A percentile compares a stretch with the other conserved stretches of the same genome.
Evolutionary conservation across 2,888 invertebrate genomes (phyloP).

Genomic region (Paralinhomoeus sp.): DNA sequence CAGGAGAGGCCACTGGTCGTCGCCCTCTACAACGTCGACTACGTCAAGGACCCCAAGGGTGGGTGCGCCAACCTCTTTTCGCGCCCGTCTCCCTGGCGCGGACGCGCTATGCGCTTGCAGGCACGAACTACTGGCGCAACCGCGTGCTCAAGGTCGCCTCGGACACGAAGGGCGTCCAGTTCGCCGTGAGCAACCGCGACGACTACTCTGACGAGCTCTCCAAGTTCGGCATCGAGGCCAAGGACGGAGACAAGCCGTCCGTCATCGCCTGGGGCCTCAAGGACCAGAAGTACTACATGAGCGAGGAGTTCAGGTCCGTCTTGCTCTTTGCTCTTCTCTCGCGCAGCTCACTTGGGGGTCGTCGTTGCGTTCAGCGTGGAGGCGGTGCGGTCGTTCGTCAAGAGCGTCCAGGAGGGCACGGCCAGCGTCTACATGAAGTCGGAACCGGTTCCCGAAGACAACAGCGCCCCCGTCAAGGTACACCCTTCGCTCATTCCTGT

Average conservation of each 20-base stretch:
- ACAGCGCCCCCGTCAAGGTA: slow-evolving; percentile 40
- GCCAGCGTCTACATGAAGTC: slow-evolving; percentile 82
- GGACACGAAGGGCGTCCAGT: slow-evolving; percentile 37
- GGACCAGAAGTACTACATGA: slow-evolving; percentile 68
- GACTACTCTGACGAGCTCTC: slow-evolving; percentile 81
- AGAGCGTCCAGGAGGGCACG: slow-evolving; percentile 53
- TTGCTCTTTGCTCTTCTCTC: background rate
- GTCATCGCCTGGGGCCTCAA: slow-evolving; percentile 57
- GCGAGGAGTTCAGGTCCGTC: slow-evolving; percentile 59
- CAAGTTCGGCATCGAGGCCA: slow-evolving; percentile 68
- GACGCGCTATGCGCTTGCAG: slow-evolving; percentile 17
- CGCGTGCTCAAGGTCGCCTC: slow-evolving; percentile 28
- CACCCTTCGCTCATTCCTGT: too few species aligned
- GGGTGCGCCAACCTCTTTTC: too few species aligned
- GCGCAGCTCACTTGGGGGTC: too few species aligned
- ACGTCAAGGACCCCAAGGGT: slow-evolving; percentile 79
- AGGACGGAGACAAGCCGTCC: slow-evolving; percentile 61
- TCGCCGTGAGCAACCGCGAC: slow-evolving; percentile 73
- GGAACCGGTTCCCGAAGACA: slow-evolving; percentile 62
- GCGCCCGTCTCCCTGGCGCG: too few species aligned
- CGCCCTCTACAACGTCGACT: slow-evolving; percentile 81
- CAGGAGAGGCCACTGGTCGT: slow-evolving; percentile 52
- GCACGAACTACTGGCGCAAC: slow-evolving; percentile 97
- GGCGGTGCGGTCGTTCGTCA: slow-evolving; percentile 55
- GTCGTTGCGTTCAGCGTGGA: slow-evolving; percentile 41